Conservation (phyloP, 2,888 invertebrate genomes). For the Creontiades dilutus region DNA sequence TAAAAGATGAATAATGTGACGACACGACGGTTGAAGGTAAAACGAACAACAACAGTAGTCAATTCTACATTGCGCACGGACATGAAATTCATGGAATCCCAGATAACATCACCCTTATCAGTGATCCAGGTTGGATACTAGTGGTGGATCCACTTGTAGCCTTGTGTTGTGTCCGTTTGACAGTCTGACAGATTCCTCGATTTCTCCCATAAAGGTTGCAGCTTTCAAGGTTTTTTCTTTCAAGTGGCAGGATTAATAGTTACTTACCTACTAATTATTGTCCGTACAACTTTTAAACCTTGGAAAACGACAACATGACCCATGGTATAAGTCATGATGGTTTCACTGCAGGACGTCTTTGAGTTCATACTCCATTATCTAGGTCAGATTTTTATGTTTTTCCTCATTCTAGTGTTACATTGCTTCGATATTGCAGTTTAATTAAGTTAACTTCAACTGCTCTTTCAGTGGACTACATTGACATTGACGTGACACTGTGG, state of each 20-base stretch:
- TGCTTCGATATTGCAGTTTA: no score
- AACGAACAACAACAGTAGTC: no score
- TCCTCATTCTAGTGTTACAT: neutral
- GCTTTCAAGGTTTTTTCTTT: neutral
- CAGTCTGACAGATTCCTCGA: no score
- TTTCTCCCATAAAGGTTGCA: neutral
- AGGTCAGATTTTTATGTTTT: neutral
- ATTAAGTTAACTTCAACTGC: neutral
- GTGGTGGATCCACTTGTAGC: no score
- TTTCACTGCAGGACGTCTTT: slow-evolving; percentile 37
- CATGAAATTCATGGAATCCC: no score
- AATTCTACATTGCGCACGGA: no score
- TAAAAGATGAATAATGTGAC: neutral
- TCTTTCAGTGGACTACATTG: slow-evolving; percentile 77
- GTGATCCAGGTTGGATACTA: no score
- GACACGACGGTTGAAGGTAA: no score
- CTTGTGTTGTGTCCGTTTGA: no score
- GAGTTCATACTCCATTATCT: slow-evolving; percentile 59
- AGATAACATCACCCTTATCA: no score
- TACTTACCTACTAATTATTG: neutral
- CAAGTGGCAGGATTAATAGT: neutral
- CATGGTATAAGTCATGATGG: slow-evolving; percentile 7
- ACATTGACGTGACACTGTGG: slow-evolving; percentile 91
- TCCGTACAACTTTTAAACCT: neutral
- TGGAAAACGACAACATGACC: slow-evolving; percentile 33